phyloP scores from a whole-genome alignment of 1,140 invertebrate genomes.

The Scylla paramamosain region DNA sequence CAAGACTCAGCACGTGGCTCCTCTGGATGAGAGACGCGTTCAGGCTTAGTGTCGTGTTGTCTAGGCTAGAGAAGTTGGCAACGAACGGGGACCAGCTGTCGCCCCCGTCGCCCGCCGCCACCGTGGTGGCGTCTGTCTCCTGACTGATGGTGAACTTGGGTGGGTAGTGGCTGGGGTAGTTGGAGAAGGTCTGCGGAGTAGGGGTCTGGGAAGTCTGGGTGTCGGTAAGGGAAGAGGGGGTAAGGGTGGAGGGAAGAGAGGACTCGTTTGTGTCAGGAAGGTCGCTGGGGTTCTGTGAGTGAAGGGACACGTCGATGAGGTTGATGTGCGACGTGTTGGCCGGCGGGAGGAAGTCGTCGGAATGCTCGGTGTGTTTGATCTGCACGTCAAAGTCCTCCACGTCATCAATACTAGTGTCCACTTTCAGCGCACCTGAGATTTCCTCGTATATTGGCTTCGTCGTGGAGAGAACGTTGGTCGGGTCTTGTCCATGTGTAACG shows the following conservation, averaged over 20 bases:
- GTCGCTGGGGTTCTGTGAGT: not conserved
- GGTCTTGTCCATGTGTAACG: not conserved
- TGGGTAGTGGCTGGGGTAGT: constrained; percentile 50
- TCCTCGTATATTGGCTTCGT: constrained; percentile 64
- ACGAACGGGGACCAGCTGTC: constrained; percentile 53
- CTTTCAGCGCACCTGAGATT: constrained; percentile 59
- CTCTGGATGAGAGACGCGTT: constrained; percentile 61
- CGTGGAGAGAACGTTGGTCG: not conserved
- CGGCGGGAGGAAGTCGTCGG: constrained; percentile 54
- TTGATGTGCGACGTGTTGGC: constrained; percentile 64
- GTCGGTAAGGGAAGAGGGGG: not conserved
- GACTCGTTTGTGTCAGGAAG: not conserved
- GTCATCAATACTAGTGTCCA: constrained; percentile 67
- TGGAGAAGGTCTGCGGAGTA: constrained; percentile 21
- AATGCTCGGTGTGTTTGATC: constrained; percentile 48
- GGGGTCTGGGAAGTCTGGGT: not conserved
- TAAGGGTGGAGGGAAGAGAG: not conserved
- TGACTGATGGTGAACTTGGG: not conserved
- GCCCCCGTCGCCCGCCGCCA: not conserved
- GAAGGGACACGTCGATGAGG: constrained; percentile 59
- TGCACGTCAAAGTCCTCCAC: constrained; percentile 64
- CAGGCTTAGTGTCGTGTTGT: constrained; percentile 37
- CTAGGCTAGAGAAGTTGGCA: constrained; percentile 39
- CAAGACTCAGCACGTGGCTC: constrained; percentile 28
- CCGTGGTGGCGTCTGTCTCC: not conserved